Conservation (phyloP, 2,797 vertebrate genomes). For the Rhinophrynus dorsalis region DNA sequence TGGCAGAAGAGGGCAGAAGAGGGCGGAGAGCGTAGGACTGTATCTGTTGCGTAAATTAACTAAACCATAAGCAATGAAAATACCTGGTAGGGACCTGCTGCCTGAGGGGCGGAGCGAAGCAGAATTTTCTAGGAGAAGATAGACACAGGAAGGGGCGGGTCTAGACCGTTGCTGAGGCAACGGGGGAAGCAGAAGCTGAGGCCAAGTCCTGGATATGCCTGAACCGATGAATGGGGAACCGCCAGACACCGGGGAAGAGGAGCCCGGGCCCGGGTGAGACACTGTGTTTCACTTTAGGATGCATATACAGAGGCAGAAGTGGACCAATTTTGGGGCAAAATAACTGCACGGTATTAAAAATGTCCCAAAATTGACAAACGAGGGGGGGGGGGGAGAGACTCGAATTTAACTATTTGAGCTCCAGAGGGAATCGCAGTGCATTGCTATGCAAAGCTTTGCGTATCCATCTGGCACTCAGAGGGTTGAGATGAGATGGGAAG, state of each 20-base stretch:
- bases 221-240: conserved; percentile 76
- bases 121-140: background rate
- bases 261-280: conserved; percentile 61
- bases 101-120: accelerated
- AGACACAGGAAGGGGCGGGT: background rate
- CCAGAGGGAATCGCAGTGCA: no score
- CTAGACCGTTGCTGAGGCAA: conserved; percentile 12
- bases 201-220: conserved; percentile 74
- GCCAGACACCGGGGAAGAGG: conserved; percentile 78
- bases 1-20: background rate
- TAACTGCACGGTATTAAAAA: no score
- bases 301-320: no score
- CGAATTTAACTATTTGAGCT: no score
- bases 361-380: no score
- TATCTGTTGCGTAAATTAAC: no score
- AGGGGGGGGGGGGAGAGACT: no score
- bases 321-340: no score
- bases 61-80: no score
- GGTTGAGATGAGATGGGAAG: no score
- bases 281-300: conserved; percentile 64
- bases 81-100: background rate
- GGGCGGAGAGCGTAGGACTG: background rate
- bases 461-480: no score
- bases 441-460: no score
- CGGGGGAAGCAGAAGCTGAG: background rate